Percentiles rank a stretch among this genome's conserved stretches.
phyloP scores from a whole-genome alignment of 2,113 vertebrate genomes.

The Otis tarda region DNA sequence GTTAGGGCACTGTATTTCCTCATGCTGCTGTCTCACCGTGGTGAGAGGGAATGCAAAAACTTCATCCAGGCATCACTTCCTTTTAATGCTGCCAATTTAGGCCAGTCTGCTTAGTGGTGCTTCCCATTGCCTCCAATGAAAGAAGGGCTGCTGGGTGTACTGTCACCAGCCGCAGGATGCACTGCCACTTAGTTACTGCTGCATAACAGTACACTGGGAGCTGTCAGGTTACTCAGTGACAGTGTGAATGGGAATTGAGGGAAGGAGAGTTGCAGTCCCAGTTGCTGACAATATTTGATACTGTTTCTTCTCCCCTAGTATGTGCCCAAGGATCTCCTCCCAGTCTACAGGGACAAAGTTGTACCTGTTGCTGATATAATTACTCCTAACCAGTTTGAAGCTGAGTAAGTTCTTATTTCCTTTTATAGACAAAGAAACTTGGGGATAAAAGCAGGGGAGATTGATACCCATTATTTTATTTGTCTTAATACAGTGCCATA shows the following conservation, averaged over 20 bases:
- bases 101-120: not conserved
- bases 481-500: not conserved
- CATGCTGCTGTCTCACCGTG: not conserved
- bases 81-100: not conserved
- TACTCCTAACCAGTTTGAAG: conserved; percentile 98
- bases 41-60: not conserved
- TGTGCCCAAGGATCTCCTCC: conserved; percentile 92
- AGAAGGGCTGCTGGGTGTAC: not conserved
- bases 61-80: not conserved
- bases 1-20: not conserved
- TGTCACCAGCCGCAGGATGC: not conserved
- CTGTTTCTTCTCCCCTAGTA: conserved; percentile 76
- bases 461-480: not conserved
- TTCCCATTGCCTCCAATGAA: not conserved
- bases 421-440: not conserved
- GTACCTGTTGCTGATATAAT: conserved; percentile 96
- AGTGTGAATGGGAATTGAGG: not conserved
- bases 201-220: not conserved
- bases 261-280: not conserved
- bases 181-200: not conserved
- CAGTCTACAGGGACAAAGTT: conserved; percentile 92
- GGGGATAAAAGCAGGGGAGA: not conserved
- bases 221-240: not conserved
- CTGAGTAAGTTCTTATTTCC: conserved; percentile 85
- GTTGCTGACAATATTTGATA: not conserved